These are phyloP conservation scores for Poeciliopsis paucimaculata DNA, from an alignment of 2,797 vertebrate species.

Conservation along the genomic window DNA sequence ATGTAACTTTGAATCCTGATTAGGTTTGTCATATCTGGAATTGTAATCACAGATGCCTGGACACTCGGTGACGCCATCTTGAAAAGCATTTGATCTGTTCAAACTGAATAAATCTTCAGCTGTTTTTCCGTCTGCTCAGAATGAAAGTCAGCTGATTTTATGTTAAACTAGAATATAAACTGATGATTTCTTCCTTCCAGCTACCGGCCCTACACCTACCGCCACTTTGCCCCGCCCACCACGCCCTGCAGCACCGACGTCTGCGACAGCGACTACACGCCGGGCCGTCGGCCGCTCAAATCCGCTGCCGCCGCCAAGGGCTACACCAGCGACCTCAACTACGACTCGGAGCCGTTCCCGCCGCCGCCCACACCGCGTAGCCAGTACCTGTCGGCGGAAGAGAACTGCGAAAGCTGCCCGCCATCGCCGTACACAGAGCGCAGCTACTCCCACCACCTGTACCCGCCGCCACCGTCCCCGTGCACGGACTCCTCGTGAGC, in stretches of 20 bases:
- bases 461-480: constrained; percentile 93
- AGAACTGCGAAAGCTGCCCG: constrained; percentile 98
- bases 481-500: constrained; percentile 98
- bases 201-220: constrained; percentile 94
- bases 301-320: constrained; percentile 84
- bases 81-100: no score
- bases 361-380: constrained; percentile 94
- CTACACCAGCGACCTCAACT: constrained; percentile 95
- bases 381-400: constrained; percentile 96
- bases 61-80: no score
- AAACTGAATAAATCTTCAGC: no score
- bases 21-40: no score
- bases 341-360: constrained; percentile 95
- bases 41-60: no score
- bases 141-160: not conserved
- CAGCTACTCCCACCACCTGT: constrained; percentile 97
- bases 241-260: constrained; percentile 97
- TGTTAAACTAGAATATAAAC: not conserved
- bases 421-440: constrained; percentile 95
- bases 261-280: constrained; percentile 96
- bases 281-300: constrained; percentile 88
- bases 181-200: constrained; percentile 60
- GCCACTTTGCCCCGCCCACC: constrained; percentile 95
- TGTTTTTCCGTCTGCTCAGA: no score
- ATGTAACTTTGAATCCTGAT: no score